phyloP scores from a whole-genome alignment of 2,113 vertebrate genomes.

The Junco hyemalis region DNA sequence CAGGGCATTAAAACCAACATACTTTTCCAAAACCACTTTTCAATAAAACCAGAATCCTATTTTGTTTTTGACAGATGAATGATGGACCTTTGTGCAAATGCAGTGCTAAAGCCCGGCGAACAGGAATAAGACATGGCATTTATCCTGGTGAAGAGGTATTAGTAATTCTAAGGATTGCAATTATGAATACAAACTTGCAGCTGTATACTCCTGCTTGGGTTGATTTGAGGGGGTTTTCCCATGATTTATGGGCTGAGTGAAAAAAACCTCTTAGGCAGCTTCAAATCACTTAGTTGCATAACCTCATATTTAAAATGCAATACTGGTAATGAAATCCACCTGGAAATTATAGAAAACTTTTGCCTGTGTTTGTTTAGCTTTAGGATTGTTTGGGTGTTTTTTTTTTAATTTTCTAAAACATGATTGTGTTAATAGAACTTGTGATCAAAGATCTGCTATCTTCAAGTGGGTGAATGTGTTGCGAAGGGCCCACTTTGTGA shows the following conservation, averaged over 20 bases:
- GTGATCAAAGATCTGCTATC: background rate
- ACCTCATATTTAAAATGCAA: background rate
- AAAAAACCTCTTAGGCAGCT: background rate
- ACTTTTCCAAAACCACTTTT: constrained; percentile 30
- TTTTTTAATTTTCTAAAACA: background rate
- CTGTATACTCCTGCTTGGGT: background rate
- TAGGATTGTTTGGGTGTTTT: fast-evolving
- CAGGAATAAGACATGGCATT: constrained; percentile 97
- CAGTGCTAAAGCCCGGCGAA: constrained; percentile 94
- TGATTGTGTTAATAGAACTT: background rate
- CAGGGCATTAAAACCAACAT: constrained; percentile 40
- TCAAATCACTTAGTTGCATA: background rate
- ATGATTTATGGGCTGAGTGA: background rate
- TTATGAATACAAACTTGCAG: background rate
- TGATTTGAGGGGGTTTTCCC: background rate
- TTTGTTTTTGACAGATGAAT: constrained; percentile 89
- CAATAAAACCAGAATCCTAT: constrained; percentile 36
- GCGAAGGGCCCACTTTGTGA: background rate
- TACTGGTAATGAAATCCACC: background rate
- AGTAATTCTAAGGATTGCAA: background rate
- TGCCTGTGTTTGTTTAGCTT: background rate
- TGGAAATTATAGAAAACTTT: background rate
- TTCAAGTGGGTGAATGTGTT: background rate
- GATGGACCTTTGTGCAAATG: constrained; percentile 98
- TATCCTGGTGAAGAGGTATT: constrained; percentile 96